These are phyloP conservation scores for Helicoverpa zea DNA, from an alignment of 1,140 invertebrate genomes.

Conservation along the genomic window DNA sequence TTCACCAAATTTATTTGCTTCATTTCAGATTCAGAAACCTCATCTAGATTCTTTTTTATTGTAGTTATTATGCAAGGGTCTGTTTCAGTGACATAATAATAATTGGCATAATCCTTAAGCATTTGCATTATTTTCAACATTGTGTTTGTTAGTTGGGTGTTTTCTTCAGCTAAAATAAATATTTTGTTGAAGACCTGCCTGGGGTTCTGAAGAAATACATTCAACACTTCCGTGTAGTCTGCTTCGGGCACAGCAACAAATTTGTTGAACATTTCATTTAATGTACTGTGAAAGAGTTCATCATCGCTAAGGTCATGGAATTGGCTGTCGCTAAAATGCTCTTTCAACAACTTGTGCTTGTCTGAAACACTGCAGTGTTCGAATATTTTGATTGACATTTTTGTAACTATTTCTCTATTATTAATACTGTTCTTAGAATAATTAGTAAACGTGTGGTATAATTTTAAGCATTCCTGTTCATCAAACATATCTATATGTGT, in stretches of 20 bases:
- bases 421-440: constrained; percentile 53
- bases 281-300: constrained; percentile 62
- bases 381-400: constrained; percentile 68
- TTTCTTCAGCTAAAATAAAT: constrained; percentile 72
- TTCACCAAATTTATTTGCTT: constrained; percentile 69
- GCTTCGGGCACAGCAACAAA: constrained; percentile 61
- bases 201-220: constrained; percentile 76
- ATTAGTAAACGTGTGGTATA: constrained; percentile 52
- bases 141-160: constrained; percentile 69
- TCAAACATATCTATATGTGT: constrained; percentile 67
- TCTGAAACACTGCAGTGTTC: constrained; percentile 57
- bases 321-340: constrained; percentile 64
- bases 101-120: constrained; percentile 69
- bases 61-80: constrained; percentile 68
- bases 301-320: constrained; percentile 67
- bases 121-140: constrained; percentile 72
- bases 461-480: constrained; percentile 63
- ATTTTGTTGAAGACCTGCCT: constrained; percentile 69
- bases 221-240: constrained; percentile 70
- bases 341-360: constrained; percentile 67
- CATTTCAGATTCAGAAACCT: constrained; percentile 59
- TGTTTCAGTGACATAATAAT: constrained; percentile 74
- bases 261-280: constrained; percentile 78
- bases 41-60: constrained; percentile 63
- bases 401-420: constrained; percentile 57